These are phyloP conservation scores for Marcusenius ussheri DNA, from an alignment of 2,113 vertebrate genomes.

Conservation along the genomic window DNA sequence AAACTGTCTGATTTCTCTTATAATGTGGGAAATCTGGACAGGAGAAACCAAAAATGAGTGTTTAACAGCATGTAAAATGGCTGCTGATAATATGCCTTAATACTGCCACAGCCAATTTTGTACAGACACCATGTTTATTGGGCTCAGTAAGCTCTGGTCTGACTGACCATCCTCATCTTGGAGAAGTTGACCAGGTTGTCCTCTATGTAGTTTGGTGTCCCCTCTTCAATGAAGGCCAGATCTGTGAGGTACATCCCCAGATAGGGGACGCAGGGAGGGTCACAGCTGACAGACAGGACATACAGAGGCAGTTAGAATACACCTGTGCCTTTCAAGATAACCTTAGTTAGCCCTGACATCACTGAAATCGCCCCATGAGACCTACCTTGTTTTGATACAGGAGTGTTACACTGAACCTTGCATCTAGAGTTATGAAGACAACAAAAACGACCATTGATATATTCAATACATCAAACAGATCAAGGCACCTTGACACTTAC, in stretches of 20 bases:
- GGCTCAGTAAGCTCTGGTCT: neutral
- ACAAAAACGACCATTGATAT: neutral
- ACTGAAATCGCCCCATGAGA: neutral
- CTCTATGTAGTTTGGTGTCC: constrained; percentile 91
- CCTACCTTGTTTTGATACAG: neutral
- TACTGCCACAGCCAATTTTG: neutral
- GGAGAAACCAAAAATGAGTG: neutral
- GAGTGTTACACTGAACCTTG: neutral
- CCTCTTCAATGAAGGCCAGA: constrained; percentile 95
- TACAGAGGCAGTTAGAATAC: neutral
- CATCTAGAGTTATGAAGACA: neutral
- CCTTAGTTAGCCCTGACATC: neutral
- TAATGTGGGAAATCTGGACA: constrained; percentile 89
- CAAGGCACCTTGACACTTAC: constrained; percentile 58
- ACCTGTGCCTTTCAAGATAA: neutral
- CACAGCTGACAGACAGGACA: constrained; percentile 67
- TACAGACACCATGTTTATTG: neutral
- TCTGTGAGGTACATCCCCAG: constrained; percentile 98
- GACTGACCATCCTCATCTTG: constrained; percentile 95
- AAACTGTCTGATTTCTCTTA: constrained; percentile 94
- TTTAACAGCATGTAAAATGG: neutral
- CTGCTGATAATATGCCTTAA: neutral
- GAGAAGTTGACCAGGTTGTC: constrained; percentile 97
- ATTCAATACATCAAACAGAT: neutral
- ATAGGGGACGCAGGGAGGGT: constrained; percentile 94